These are phyloP conservation scores for Chelon auratus DNA, from an alignment of 2,797 vertebrate genomes.

Conservation along the genomic window DNA sequence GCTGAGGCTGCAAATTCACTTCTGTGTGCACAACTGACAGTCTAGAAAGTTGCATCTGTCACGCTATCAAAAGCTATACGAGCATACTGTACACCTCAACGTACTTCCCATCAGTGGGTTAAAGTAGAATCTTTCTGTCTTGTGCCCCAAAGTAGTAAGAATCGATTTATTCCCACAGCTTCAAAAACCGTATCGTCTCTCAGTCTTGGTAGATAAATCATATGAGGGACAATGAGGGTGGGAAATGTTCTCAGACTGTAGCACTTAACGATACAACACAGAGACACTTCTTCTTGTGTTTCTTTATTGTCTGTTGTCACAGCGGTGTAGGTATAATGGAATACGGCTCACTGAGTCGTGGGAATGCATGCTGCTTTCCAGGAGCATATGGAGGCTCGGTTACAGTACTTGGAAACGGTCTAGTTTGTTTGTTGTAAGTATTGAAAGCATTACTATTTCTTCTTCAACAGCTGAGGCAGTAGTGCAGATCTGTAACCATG, in stretches of 20 bases:
- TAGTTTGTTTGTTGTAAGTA: slow-evolving; percentile 13
- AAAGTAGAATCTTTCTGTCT: slow-evolving; percentile 17
- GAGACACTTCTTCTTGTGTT: slow-evolving; percentile 40
- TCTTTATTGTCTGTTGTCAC: slow-evolving; percentile 58
- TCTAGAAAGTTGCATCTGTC: slow-evolving; percentile 23
- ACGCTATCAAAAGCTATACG: background rate
- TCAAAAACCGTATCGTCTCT: background rate
- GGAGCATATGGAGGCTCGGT: slow-evolving; percentile 35
- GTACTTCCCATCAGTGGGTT: slow-evolving; percentile 22
- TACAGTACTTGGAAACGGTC: slow-evolving; percentile 7
- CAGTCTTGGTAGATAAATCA: slow-evolving; percentile 51
- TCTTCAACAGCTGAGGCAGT: background rate
- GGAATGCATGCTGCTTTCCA: slow-evolving; percentile 55
- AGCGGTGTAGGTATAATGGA: slow-evolving; percentile 44
- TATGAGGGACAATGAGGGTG: slow-evolving; percentile 39
- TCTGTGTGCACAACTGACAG: slow-evolving; percentile 14
- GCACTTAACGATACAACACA: slow-evolving; percentile 45
- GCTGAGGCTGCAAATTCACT: slow-evolving; percentile 46
- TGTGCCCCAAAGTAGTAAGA: slow-evolving; percentile 4
- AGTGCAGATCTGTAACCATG: background rate
- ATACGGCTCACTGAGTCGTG: slow-evolving; percentile 48
- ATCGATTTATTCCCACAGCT: slow-evolving; percentile 45
- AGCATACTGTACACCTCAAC: no score
- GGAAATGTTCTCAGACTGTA: slow-evolving; percentile 40
- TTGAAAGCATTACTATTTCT: slow-evolving; percentile 18